Evolutionary conservation across 2,888 invertebrate species (phyloP).

Genomic region (Muschampia plurimacula): DNA sequence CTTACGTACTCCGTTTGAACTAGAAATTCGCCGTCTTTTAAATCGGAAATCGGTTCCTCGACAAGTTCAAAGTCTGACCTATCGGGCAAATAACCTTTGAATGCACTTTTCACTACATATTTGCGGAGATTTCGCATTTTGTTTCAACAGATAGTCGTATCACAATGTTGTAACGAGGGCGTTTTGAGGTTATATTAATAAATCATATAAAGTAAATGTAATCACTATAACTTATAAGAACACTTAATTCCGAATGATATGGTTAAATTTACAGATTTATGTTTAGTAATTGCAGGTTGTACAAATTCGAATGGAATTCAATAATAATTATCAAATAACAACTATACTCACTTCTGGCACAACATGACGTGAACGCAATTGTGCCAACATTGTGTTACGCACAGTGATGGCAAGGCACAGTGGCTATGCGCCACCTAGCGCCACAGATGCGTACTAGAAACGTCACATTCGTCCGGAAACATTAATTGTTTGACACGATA

Average conservation of each 20-base stretch:
- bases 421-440: neutral
- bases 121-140: constrained; percentile 30
- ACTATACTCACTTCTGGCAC: neutral
- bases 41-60: constrained; percentile 33
- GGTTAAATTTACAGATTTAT: too few relatives aligned
- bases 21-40: constrained; percentile 31
- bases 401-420: neutral
- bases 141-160: neutral
- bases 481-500: neutral
- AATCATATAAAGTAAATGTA: neutral
- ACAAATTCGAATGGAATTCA: too few relatives aligned
- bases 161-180: neutral
- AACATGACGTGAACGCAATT: neutral
- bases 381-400: neutral
- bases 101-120: constrained; percentile 32
- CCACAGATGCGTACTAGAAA: constrained; percentile 9
- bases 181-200: constrained; percentile 10
- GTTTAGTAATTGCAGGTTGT: too few relatives aligned
- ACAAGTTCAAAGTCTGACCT: constrained; percentile 28
- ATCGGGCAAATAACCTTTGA: constrained; percentile 35
- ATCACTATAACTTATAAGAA: neutral
- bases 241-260: too few relatives aligned
- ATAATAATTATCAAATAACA: too few relatives aligned
- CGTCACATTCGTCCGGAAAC: constrained; percentile 13
- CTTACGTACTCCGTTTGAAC: constrained; percentile 33